Conservation (phyloP, 2,797 vertebrate species). For the Novumbra hubbsi region DNA sequence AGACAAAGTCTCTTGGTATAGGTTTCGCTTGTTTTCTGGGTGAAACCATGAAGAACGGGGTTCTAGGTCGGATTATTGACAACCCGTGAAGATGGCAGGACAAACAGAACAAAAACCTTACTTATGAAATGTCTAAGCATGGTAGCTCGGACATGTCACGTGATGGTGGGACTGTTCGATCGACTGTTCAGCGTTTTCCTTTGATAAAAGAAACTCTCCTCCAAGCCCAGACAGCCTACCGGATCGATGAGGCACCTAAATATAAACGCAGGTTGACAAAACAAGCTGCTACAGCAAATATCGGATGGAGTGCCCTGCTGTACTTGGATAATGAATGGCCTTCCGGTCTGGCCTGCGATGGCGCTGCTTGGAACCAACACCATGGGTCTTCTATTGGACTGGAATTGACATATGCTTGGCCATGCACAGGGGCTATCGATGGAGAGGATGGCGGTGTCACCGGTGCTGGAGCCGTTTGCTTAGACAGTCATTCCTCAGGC, state of each 20-base stretch:
- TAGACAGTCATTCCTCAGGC: neutral
- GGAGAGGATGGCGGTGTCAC: neutral
- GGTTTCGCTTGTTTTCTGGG: neutral
- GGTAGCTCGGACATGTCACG: neutral
- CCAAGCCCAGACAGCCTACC: neutral
- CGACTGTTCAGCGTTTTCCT: neutral
- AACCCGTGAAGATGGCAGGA: neutral
- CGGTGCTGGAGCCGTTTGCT: neutral
- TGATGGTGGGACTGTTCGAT: neutral
- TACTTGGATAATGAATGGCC: neutral
- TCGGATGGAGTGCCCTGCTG: neutral
- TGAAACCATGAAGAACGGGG: too few species aligned
- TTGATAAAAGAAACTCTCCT: neutral
- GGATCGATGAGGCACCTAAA: constrained; percentile 18
- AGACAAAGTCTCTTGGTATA: neutral
- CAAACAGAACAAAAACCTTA: neutral
- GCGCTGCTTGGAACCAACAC: neutral
- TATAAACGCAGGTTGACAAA: constrained; percentile 21
- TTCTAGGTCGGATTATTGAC: too few species aligned
- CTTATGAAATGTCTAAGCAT: neutral
- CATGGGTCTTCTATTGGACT: neutral
- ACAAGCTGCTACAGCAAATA: constrained; percentile 1
- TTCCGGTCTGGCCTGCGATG: neutral
- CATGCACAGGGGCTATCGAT: constrained; percentile 13
- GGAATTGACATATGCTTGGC: neutral